Evolutionary conservation across 2,888 invertebrate genomes (phyloP).

Genomic region (Ophraella communa): DNA sequence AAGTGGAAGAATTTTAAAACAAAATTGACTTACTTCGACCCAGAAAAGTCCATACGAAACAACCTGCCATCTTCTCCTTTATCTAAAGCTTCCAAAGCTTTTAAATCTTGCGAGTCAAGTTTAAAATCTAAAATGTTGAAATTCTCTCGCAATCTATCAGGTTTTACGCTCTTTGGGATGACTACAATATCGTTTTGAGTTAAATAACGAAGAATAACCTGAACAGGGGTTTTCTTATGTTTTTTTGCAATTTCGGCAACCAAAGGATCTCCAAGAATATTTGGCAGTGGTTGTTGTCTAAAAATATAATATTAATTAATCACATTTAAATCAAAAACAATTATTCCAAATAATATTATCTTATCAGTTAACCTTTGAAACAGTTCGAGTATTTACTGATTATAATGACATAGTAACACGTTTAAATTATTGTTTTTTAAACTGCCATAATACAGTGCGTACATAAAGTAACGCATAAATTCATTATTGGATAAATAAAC

Average conservation of each 20-base stretch:
- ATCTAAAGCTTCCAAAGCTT: conserved; percentile 67
- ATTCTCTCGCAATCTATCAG: conserved; percentile 75
- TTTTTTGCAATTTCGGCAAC: conserved; percentile 61
- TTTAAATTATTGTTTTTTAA: too few species aligned
- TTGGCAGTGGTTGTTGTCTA: conserved; percentile 11
- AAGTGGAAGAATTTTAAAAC: not conserved
- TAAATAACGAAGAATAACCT: conserved; percentile 73
- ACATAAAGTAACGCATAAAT: too few species aligned
- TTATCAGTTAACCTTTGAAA: too few species aligned
- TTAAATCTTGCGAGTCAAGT: conserved; percentile 68
- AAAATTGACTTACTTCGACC: not conserved
- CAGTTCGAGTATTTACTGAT: too few species aligned
- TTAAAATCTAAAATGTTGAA: conserved; percentile 76
- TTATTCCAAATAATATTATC: too few species aligned
- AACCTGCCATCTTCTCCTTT: conserved; percentile 59
- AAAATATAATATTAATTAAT: too few species aligned
- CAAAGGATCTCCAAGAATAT: conserved; percentile 34
- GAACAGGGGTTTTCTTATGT: conserved; percentile 74
- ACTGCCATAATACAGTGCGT: too few species aligned
- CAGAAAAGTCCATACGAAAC: not conserved
- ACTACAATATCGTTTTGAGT: conserved; percentile 75
- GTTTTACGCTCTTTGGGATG: conserved; percentile 84
- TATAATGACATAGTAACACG: too few species aligned
- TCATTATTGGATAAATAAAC: too few species aligned
- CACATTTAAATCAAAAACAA: too few species aligned